Evolutionary conservation across 2,113 vertebrate species (phyloP), one percentile per base, ranked within the genome.

Genomic region (Euleptes europaea): DNA sequence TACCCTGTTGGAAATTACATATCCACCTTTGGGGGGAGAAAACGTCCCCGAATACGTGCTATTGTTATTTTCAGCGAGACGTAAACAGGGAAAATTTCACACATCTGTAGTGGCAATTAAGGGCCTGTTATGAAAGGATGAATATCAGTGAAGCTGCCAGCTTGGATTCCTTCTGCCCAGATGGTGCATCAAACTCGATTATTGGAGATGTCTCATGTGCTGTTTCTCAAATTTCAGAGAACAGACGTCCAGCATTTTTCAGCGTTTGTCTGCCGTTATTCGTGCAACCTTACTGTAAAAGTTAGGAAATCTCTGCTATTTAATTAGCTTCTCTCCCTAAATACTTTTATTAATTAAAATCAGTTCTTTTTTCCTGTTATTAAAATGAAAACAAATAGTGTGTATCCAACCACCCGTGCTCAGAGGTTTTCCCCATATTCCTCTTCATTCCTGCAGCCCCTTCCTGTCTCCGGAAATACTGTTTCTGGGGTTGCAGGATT

Each of bases 101-200:
- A 75, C 73, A n/a, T 51, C 73, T 42, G 10, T 75, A n/a, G 13
- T 75, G 73, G 31, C 44, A n/a, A 75, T 94, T 93, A 93, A 86
- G 90, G 82, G 38, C 73, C 87, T 80, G 82, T 33, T 90, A 85
- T 90, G 83, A 94, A 91, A 87, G 84, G 73, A 86, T 83, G 70
- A 90, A 60, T 85, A 66, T 93, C 76, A 82, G 86, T 91, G 78
- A 86, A 91, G 87, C 19, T 90, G 81, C 82, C 88, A 90, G 77
- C 77, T 89, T 83, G 90, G 47, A 81, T 70, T 73, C 13, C 80
- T n/a, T 90, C 57, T 85, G 74, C 67, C 77, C 78, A 79, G 79
- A 80, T 0, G 11, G 77, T 92, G 60, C 79, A 81, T 89, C 88
- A 88, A 89, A 26, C n/a, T 84, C 90, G 71, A 88, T 93, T 91